phyloP scores from a whole-genome alignment of 2,888 invertebrate species.

The Dione juno region DNA sequence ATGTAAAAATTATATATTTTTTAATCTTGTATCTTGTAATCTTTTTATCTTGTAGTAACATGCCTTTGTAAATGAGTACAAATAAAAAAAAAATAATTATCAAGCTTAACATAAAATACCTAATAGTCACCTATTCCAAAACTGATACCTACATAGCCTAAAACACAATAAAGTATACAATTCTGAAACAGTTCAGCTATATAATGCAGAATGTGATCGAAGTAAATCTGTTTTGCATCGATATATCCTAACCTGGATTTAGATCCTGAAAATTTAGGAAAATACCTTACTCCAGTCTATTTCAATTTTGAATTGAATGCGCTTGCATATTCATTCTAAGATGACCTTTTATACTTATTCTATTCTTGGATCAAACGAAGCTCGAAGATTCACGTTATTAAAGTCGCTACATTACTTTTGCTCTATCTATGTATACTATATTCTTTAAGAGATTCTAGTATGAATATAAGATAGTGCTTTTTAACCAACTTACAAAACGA shows the following conservation, averaged over 20 bases:
- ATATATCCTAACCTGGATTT: slow-evolving; percentile 41
- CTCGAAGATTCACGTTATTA: slow-evolving; percentile 28
- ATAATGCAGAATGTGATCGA: slow-evolving; percentile 45
- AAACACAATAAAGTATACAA: slow-evolving; percentile 41
- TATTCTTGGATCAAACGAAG: slow-evolving; percentile 34
- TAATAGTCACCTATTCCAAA: not conserved
- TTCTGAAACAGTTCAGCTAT: slow-evolving; percentile 37
- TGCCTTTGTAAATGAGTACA: no score
- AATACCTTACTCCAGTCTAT: slow-evolving; percentile 42
- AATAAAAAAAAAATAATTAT: not conserved
- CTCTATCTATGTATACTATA: slow-evolving; percentile 15
- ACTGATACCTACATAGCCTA: not conserved
- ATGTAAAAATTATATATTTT: no score
- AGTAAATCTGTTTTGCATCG: slow-evolving; percentile 46
- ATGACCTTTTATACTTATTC: slow-evolving; percentile 27
- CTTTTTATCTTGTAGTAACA: no score
- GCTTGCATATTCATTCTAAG: slow-evolving; percentile 37
- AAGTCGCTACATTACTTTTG: slow-evolving; percentile 18
- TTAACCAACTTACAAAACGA: no score
- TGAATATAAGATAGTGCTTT: not conserved
- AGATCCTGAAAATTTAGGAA: slow-evolving; percentile 41
- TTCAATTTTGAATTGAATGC: slow-evolving; percentile 40
- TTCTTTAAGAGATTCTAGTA: not conserved
- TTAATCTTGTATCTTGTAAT: no score
- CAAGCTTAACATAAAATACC: not conserved